phyloP scores from a whole-genome alignment of 2,888 invertebrate species.

The Priocnemis perturbator region DNA sequence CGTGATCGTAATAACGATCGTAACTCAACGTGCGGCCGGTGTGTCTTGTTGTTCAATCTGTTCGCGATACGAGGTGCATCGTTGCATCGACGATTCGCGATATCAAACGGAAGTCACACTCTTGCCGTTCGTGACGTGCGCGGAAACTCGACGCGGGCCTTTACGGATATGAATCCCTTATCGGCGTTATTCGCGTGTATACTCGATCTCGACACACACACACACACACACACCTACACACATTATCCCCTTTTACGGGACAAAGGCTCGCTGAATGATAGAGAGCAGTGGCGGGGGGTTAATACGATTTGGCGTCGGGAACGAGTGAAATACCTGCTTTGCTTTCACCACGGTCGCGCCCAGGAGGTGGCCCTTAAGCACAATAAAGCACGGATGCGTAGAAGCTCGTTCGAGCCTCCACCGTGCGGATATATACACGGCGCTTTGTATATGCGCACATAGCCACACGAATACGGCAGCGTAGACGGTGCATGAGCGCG shows the following conservation, averaged over 20 bases:
- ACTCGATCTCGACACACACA: too few relatives aligned
- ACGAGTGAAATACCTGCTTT: slow-evolving; percentile 28
- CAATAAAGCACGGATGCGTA: slow-evolving; percentile 36
- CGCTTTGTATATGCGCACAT: slow-evolving; percentile 16
- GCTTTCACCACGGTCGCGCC: background rate
- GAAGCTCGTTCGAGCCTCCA: slow-evolving; percentile 11
- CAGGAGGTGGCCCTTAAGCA: slow-evolving; percentile 25
- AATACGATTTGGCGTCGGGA: slow-evolving; percentile 38
- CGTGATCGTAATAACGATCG: too few relatives aligned
- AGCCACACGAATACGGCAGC: background rate
- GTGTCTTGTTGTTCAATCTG: slow-evolving; percentile 4
- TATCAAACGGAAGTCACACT: too few relatives aligned
- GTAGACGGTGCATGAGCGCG: slow-evolving; percentile 27
- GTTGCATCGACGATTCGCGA: too few relatives aligned
- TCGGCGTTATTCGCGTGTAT: too few relatives aligned
- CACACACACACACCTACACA: too few relatives aligned
- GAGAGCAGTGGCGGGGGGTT: slow-evolving; percentile 21
- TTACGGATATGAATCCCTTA: too few relatives aligned
- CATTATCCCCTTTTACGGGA: too few relatives aligned
- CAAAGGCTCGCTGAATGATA: too few relatives aligned
- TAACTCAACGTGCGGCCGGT: background rate
- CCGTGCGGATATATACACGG: slow-evolving; percentile 7
- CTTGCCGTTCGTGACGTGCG: too few relatives aligned
- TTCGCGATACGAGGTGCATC: background rate
- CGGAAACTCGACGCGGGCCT: too few relatives aligned